Base-by-base conservation (phyloP, 2,888 invertebrate species). In the Deladenus siricidicola region DNA sequence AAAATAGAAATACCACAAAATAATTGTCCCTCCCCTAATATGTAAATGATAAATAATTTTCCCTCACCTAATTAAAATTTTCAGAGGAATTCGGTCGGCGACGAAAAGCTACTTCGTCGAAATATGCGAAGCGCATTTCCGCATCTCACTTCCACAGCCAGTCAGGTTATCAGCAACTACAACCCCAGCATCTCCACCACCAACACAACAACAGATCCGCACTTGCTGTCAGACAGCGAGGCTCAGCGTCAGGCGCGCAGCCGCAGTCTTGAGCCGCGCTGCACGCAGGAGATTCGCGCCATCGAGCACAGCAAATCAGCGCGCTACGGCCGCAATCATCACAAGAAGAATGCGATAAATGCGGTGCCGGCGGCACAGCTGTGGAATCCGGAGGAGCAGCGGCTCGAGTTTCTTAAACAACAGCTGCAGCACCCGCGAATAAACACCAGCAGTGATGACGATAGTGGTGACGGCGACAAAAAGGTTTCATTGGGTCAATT, bases 241-340 rank as follows among this genome's bases (percentile, higher is more conserved):
- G 26, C 49, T 6, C 58, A 52, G 4, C 66, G 66, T 21, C 42
- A 42, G 39, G 55, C 49, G 17, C 57, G 66, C 8, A 53, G 53
- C 23, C 58, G 62, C 21, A 64, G 62, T 48, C 43, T 66, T 19
- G 66, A 66, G 34, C 66, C 66, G 17, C 52, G 54, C 3, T 29
- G 62, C 17, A 54, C 66, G n/a, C 51, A 52, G 17, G 58, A 58
- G n/a, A 58, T 58, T 30, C 56, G 54, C 8, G 45, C 43, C 19
- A 52, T 68, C n/a, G 66, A 68, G 53, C 67, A 66, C 50, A 67
- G 66, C 42, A 66, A 66, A 63, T 65, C 65, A 21, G 56, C 65
- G 24, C 49, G 59, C 60, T 24, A 29, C 26, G 29, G 30, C 30
- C 26, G 39, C 21, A 56, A 42, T 21, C 23, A 42, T 29, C 28